Base-by-base conservation (phyloP, 2,113 vertebrate genomes). In the Columba janthina region DNA sequence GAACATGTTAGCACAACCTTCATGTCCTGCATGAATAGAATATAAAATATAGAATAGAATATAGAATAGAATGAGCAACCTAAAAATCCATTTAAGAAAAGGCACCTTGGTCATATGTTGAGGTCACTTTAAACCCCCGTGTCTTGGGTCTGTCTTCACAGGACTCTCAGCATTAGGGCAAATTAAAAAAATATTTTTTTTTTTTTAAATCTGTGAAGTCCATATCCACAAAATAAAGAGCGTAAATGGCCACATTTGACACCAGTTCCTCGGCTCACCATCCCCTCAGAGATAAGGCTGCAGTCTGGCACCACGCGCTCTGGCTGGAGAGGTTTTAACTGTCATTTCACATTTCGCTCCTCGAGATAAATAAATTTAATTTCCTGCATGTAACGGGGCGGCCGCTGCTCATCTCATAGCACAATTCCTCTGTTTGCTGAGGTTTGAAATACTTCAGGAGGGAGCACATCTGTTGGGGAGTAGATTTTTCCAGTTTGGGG, bases 401-500 rank as follows among this genome's bases (percentile, higher is more conserved):
- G n/a, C 26, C 4, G 0, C 72, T 69, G 57, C 67, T 88, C 89
- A 57, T 88, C 79, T 78, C 40, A 0, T 16, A 17, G 28, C 46
- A 42, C 13, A 2, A 10, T 74, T 44, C 61, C 38, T 81, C 88
- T 51, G 40, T 88, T 88, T 96, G 31, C 81, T 81, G 75, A 64
- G 74, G 26, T 57, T 92, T 70, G 76, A 61, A 73, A 74, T 76
- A n/a, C 57, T 66, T 66, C 29, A 85, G 88, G 78, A 94, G 65
- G 57, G 93, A 96, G 73, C 58, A 40, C 44, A 58, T 94, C 88
- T 24, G 11, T 40, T 40, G 56, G 84, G 86, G 72, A 66, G 82
- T 94, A 66, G 34, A 1, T 88, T 93, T 93, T 95, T 85, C 90
- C 95, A 95, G 92, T 67, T 66, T 17, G 53, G 85, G 85, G 71